These are phyloP conservation scores for Brachypterus glaber DNA, from an alignment of 2,888 invertebrate species.

Conservation along the genomic window DNA sequence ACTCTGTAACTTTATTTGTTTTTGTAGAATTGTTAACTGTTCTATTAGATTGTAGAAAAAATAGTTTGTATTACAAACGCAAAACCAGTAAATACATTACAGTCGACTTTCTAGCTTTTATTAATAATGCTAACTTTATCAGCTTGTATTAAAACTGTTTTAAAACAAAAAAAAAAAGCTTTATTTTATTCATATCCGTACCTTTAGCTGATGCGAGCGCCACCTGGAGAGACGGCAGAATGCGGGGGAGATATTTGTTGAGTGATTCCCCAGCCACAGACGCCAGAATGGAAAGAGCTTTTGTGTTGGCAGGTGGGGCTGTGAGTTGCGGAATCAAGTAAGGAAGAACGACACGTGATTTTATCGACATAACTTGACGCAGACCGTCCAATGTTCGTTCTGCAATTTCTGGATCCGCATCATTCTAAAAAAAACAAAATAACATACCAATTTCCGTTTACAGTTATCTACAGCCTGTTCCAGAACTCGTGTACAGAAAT, in stretches of 20 bases:
- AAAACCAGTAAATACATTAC: too few relatives aligned
- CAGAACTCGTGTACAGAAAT: too few relatives aligned
- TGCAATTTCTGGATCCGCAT: conserved; percentile 67
- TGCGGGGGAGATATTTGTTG: conserved; percentile 80
- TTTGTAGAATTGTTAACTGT: too few relatives aligned
- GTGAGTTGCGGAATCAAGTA: conserved; percentile 93
- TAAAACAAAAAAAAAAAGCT: too few relatives aligned
- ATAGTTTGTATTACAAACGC: too few relatives aligned
- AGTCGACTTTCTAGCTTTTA: too few relatives aligned
- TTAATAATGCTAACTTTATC: too few relatives aligned
- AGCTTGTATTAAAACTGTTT: too few relatives aligned
- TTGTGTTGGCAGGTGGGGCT: conserved; percentile 79
- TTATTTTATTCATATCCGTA: too few relatives aligned
- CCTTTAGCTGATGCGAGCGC: conserved; percentile 64
- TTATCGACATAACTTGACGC: conserved; percentile 94
- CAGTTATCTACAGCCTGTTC: background rate
- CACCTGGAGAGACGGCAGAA: conserved; percentile 80
- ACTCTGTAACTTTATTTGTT: too few relatives aligned
- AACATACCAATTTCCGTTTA: background rate
- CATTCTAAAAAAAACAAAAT: conserved; percentile 46
- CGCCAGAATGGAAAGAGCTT: conserved; percentile 86
- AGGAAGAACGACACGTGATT: conserved; percentile 89
- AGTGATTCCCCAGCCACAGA: conserved; percentile 91
- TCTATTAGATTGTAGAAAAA: too few relatives aligned
- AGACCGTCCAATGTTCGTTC: conserved; percentile 93